Evolutionary conservation across 2,888 invertebrate species (phyloP).

Genomic region (Serripes groenlandicus): DNA sequence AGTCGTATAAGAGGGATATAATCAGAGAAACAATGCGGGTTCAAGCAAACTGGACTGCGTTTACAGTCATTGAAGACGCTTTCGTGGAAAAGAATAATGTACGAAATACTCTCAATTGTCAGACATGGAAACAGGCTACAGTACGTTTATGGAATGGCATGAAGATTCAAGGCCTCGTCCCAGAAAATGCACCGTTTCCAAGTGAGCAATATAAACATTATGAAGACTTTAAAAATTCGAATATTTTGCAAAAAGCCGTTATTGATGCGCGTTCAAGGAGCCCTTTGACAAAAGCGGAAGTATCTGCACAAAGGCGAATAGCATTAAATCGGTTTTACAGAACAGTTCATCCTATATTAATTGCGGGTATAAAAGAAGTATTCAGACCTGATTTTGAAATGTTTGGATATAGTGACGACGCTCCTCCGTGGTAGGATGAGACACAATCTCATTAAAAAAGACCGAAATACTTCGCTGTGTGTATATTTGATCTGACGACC

Average conservation of each 20-base stretch:
- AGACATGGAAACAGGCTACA: too few species aligned
- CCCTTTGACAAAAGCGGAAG: neutral
- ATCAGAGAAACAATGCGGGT: too few species aligned
- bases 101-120: too few species aligned
- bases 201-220: neutral
- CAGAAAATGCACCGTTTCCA: neutral
- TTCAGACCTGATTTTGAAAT: slow-evolving; percentile 4
- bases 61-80: too few species aligned
- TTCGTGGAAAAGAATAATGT: too few species aligned
- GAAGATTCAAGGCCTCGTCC: neutral
- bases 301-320: neutral
- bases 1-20: too few species aligned
- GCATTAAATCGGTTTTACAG: neutral
- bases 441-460: too few species aligned
- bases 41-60: too few species aligned
- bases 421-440: neutral
- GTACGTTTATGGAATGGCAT: too few species aligned
- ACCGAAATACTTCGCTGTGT: too few species aligned
- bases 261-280: neutral
- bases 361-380: neutral
- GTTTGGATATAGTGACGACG: neutral
- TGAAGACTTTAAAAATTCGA: neutral
- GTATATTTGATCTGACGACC: too few species aligned
- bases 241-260: neutral
- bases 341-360: neutral